Conservation (phyloP, 2,888 invertebrate species). For the Chrysolina americana region DNA sequence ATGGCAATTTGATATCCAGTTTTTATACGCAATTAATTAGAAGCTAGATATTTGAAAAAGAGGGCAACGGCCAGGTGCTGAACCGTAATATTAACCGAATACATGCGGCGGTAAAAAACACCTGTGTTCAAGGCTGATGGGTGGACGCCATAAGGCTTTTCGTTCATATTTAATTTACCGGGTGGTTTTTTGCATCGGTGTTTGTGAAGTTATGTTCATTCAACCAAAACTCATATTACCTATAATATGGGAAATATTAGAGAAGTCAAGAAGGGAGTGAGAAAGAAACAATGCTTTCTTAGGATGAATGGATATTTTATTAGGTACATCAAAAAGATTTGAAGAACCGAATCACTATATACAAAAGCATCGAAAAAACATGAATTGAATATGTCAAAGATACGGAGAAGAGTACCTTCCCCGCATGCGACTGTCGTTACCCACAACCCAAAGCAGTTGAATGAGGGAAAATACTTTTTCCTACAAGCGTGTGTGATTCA, state of each 20-base stretch:
- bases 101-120: slow-evolving; percentile 15
- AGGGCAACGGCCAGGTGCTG: slow-evolving; percentile 5
- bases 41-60: neutral
- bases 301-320: no score
- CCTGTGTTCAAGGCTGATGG: slow-evolving; percentile 12
- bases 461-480: no score
- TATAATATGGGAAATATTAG: neutral
- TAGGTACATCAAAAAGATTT: no score
- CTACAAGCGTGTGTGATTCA: no score
- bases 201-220: neutral
- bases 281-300: no score
- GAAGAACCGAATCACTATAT: no score
- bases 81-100: neutral
- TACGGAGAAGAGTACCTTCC: no score
- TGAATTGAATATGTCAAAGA: no score
- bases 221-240: neutral
- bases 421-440: no score
- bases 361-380: no score
- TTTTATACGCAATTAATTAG: slow-evolving; percentile 4
- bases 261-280: neutral
- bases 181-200: neutral
- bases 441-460: no score
- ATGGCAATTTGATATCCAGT: neutral
- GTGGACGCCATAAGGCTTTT: slow-evolving; percentile 3
- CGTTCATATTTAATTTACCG: slow-evolving; percentile 1